phyloP scores from a whole-genome alignment of 1,140 invertebrate species.

The Aphelinus certus region DNA sequence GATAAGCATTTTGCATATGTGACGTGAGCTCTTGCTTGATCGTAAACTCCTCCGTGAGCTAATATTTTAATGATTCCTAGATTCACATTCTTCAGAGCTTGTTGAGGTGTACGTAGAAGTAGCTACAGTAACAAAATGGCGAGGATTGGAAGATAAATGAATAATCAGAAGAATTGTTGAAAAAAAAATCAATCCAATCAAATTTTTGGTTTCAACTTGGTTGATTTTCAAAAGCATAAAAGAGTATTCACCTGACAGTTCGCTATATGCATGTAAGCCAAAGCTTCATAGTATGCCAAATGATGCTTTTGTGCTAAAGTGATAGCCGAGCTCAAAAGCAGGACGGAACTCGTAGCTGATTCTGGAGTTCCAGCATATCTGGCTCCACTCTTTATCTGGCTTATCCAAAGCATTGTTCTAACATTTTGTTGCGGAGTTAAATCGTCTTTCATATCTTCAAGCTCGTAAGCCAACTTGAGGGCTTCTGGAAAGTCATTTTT shows the following conservation, averaged over 20 bases:
- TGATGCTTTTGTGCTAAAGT: conserved; percentile 77
- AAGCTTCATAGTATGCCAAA: conserved; percentile 77
- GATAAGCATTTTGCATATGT: conserved; percentile 76
- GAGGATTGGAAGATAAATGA: conserved; percentile 5
- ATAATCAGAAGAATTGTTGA: not conserved
- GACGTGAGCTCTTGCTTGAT: conserved; percentile 75
- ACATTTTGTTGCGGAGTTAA: conserved; percentile 69
- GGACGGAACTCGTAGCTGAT: conserved; percentile 66
- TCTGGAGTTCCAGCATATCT: conserved; percentile 63
- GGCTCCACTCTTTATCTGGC: conserved; percentile 75
- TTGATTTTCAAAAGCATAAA: not conserved
- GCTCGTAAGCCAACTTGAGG: conserved; percentile 68
- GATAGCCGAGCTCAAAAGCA: conserved; percentile 76
- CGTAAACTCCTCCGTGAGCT: conserved; percentile 83
- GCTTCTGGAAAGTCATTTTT: conserved; percentile 75
- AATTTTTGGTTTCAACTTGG: no score
- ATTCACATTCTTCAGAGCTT: conserved; percentile 77
- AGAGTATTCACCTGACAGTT: conserved; percentile 70
- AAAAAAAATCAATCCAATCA: not conserved
- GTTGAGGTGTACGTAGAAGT: conserved; percentile 76
- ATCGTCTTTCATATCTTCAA: conserved; percentile 67
- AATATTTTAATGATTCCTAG: conserved; percentile 77
- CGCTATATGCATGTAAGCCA: conserved; percentile 82
- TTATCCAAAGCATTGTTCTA: conserved; percentile 75
- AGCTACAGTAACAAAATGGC: conserved; percentile 65